Conservation (phyloP, 2,113 vertebrate species). For the Phoenicopterus ruber region DNA sequence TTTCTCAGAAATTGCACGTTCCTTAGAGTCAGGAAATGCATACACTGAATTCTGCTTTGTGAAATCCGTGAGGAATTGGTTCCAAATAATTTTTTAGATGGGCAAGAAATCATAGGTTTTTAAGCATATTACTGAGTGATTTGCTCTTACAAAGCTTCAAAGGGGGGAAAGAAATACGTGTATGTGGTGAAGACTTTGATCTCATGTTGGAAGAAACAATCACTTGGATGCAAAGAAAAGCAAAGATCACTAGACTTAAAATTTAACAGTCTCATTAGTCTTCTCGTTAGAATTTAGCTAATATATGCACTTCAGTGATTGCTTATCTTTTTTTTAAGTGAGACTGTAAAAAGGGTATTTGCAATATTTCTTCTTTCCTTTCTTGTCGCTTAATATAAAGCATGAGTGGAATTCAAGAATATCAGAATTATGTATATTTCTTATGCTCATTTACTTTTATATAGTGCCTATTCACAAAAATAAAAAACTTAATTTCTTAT, state of each 20-base stretch:
- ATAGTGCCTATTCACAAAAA: slow-evolving; percentile 5
- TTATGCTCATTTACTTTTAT: slow-evolving; percentile 42
- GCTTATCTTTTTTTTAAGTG: slow-evolving; percentile 29
- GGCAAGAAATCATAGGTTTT: background rate
- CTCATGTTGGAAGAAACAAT: background rate
- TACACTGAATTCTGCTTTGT: background rate
- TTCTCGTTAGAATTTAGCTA: slow-evolving; percentile 56
- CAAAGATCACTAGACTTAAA: slow-evolving; percentile 53
- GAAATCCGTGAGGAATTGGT: background rate
- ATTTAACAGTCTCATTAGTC: slow-evolving; percentile 61
- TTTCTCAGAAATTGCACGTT: background rate
- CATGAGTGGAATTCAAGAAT: slow-evolving; percentile 37
- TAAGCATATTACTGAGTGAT: background rate
- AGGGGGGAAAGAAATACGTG: background rate
- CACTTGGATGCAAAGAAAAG: background rate
- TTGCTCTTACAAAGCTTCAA: background rate
- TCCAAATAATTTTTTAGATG: background rate
- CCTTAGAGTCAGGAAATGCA: background rate
- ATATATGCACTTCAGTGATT: slow-evolving; percentile 54
- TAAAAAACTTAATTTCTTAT: slow-evolving; percentile 18
- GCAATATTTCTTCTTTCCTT: background rate
- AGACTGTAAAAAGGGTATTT: slow-evolving; percentile 35
- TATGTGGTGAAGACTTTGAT: background rate
- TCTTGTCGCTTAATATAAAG: background rate
- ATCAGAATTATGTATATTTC: background rate